Percentiles rank a stretch among this genome's conserved stretches.
Conservation (phyloP, 2,797 vertebrate genomes). For the Coluber constrictor region DNA sequence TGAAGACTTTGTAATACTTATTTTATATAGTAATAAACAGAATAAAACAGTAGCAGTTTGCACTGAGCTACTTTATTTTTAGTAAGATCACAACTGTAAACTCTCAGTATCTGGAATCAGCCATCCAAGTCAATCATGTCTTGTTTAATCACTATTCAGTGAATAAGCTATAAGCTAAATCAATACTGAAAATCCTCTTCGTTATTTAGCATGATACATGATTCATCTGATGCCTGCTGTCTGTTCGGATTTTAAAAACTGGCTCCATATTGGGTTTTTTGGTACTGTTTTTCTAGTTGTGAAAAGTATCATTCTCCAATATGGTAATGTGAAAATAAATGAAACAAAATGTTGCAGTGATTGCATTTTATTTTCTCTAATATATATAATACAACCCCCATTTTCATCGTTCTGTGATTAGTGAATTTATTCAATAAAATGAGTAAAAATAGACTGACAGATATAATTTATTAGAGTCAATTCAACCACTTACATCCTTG, state of each 20-base stretch:
- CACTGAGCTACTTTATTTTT: background rate
- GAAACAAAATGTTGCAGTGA: background rate
- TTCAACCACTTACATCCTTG: background rate
- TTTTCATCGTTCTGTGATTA: background rate
- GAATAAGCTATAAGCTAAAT: background rate
- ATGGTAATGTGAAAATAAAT: background rate
- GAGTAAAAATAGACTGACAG: background rate
- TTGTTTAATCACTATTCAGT: background rate
- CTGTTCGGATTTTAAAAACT: background rate
- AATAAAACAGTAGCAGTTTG: background rate
- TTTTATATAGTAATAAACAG: background rate
- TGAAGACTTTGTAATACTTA: background rate
- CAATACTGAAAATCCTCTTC: background rate
- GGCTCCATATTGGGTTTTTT: background rate
- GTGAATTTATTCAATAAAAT: background rate
- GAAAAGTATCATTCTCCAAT: background rate
- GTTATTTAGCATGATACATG: background rate
- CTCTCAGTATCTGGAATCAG: background rate
- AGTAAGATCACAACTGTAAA: background rate
- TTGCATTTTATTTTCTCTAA: background rate
- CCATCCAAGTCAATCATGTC: background rate
- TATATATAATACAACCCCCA: background rate
- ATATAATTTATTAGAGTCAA: background rate
- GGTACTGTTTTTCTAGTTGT: background rate
- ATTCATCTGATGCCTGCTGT: background rate